Base-by-base conservation (phyloP, 2,797 vertebrate genomes). In the Sphaeramia orbicularis region DNA sequence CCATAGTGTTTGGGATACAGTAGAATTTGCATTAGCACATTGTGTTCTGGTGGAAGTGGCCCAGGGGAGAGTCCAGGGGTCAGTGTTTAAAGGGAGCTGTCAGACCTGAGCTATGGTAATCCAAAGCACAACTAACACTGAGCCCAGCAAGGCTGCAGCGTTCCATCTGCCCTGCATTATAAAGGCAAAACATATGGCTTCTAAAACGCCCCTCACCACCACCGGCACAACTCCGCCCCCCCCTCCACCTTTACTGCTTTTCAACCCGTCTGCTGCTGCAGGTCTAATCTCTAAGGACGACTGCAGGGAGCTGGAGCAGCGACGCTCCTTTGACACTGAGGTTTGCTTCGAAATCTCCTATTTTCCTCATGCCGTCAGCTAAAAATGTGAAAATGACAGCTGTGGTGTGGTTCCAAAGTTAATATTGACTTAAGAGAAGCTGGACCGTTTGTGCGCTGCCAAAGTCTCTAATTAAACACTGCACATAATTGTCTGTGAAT, bases 91-190 rank as follows among this genome's bases (percentile, higher is more conserved):
- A 56, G 19, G 53, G 57, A 66, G 64, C 80, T 52, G 73, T 82
- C 70, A 76, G 74, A 72, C 65, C 79, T 66, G 63, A 71, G 69
- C 66, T 55, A 55, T 44, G 77, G 15, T 84, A 84, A 88, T 87
- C 75, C 67, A 56, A 45, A 55, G 47, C 42, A 11, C 66, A 56
- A 55, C 58, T 71, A 74, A 65, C 73, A 27, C 68, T 63, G 61
- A 81, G 73, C 62, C 62, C 54, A 42, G 57, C 58, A 53, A 62
- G 76, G 66, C 78, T 35, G 1, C 57, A 36, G 78, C 57, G 1
- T 64, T 76, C 87, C 86, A 90, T 89, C 81, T 89, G 83, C 53
- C 69, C 47, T 57, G 75, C 64, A 75, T 83, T 85, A 82, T 56
- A 74, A 71, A 21, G 36, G n/a, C 32, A 67, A 59, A 79, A 83